Evolutionary conservation across 2,113 vertebrate species (phyloP).

Genomic region (Pygoscelis adeliae): DNA sequence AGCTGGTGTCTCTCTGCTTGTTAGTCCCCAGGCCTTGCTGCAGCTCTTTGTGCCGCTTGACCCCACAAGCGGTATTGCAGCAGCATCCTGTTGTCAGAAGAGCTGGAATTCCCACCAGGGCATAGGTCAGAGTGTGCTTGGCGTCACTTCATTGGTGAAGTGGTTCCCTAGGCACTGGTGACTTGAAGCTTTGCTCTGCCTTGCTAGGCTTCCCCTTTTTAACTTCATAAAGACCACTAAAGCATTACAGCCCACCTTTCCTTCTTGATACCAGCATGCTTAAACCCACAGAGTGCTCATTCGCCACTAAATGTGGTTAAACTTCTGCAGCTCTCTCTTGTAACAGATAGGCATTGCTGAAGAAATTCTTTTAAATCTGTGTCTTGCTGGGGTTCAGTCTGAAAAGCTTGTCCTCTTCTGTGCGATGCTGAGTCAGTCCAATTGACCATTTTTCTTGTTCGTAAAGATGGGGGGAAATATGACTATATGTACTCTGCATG

Average conservation of each 20-base stretch:
- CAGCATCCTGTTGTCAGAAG: not conserved
- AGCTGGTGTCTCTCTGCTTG: not conserved
- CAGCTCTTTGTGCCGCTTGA: not conserved
- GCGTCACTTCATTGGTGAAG: not conserved
- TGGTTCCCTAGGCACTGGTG: not conserved
- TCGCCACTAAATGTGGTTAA: not conserved
- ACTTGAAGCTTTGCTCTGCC: not conserved
- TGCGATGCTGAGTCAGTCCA: not conserved
- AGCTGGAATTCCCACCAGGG: not conserved
- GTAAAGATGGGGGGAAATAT: not conserved
- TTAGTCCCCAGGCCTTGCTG: not conserved
- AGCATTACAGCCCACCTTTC: not conserved
- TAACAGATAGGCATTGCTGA: not conserved
- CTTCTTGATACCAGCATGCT: not conserved
- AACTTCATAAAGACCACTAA: not conserved
- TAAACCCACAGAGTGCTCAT: not conserved
- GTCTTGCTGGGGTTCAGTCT: not conserved
- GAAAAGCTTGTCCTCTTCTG: not conserved
- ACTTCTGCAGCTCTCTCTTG: not conserved
- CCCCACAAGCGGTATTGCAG: not conserved
- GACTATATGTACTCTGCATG: accelerated
- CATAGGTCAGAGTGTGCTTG: not conserved
- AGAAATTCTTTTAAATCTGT: not conserved
- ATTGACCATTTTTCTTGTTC: not conserved
- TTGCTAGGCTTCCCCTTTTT: not conserved